These are phyloP conservation scores for Promerops cafer DNA, from an alignment of 2,113 vertebrate species.

Conservation along the genomic window DNA sequence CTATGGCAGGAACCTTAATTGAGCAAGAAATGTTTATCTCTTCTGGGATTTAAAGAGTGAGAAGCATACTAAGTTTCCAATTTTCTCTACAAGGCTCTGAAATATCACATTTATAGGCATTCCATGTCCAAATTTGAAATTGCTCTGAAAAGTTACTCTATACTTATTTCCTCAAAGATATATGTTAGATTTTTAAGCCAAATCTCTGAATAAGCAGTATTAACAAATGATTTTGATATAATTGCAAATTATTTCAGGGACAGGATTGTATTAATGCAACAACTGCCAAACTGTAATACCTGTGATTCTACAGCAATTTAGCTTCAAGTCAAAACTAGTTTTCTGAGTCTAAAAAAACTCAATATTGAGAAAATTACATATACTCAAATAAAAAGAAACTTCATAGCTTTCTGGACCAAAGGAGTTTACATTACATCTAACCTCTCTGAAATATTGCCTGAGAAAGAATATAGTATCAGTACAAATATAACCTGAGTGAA, in stretches of 20 bases:
- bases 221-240: neutral
- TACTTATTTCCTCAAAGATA: neutral
- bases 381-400: neutral
- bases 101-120: neutral
- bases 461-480: neutral
- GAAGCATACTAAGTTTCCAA: neutral
- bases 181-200: neutral
- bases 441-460: neutral
- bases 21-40: slow-evolving; percentile 48
- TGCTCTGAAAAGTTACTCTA: neutral
- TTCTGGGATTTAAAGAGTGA: slow-evolving; percentile 43
- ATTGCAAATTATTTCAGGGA: neutral
- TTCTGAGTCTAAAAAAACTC: neutral
- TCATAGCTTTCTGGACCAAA: neutral
- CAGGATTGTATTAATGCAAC: neutral
- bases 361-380: neutral
- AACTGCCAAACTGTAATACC: neutral
- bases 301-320: neutral
- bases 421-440: neutral
- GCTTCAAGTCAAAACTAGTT: neutral
- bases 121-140: neutral
- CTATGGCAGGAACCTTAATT: slow-evolving; percentile 24
- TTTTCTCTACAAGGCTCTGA: neutral
- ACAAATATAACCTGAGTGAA: neutral
- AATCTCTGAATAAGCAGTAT: neutral